Conservation (phyloP, 2,888 invertebrate genomes). For the Perdita meconis region DNA sequence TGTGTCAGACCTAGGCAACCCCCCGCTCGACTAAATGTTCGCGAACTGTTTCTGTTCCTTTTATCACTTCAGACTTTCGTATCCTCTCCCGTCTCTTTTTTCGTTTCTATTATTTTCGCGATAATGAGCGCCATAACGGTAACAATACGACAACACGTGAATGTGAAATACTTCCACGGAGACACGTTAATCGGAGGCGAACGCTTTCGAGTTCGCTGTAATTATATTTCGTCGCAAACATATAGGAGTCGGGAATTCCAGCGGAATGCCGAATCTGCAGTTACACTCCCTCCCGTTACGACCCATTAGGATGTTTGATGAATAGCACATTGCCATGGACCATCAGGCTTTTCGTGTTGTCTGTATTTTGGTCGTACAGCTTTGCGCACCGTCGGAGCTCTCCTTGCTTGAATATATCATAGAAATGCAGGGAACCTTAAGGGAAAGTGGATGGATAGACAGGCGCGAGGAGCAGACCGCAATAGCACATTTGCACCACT, state of each 20-base stretch:
- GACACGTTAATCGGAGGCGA: conserved; percentile 19
- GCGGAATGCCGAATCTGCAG: conserved; percentile 53
- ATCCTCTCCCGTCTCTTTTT: too few species aligned
- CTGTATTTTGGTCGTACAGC: conserved; percentile 40
- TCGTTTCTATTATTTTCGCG: too few species aligned
- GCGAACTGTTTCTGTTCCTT: too few species aligned
- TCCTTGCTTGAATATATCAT: conserved; percentile 43
- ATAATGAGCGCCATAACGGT: too few species aligned
- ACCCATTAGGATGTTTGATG: conserved; percentile 71
- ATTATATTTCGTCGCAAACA: conserved; percentile 55
- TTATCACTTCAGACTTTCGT: too few species aligned
- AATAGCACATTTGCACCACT: conserved; percentile 35
- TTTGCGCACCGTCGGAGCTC: conserved; percentile 3
- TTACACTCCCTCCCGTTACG: conserved; percentile 60
- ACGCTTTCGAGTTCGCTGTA: conserved; percentile 28
- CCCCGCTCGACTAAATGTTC: too few species aligned
- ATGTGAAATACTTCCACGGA: conserved; percentile 18
- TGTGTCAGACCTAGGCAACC: too few species aligned
- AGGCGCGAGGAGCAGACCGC: conserved; percentile 30
- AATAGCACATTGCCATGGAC: conserved; percentile 65
- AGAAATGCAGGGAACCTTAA: conserved; percentile 37
- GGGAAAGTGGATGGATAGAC: conserved; percentile 26
- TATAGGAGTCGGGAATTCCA: conserved; percentile 36
- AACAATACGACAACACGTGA: neutral
- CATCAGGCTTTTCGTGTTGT: conserved; percentile 62